A percentile compares a stretch with the other conserved stretches of the same genome.
These are phyloP conservation scores for Saimiri boliviensis DNA, from an alignment of 2,113 vertebrate genomes.

Conservation along the genomic window DNA sequence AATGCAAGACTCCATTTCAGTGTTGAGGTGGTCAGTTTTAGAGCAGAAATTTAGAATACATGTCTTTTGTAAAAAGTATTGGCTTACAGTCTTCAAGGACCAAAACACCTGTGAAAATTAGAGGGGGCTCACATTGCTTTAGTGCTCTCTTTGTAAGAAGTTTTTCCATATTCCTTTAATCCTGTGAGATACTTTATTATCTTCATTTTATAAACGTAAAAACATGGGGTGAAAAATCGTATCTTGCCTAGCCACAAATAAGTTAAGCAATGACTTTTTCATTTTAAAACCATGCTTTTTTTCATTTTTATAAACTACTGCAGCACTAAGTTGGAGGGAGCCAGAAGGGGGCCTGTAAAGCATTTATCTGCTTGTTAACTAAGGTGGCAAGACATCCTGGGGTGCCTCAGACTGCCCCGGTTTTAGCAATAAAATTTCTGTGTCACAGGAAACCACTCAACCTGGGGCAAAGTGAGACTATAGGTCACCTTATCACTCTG, in stretches of 20 bases:
- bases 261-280: not conserved
- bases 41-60: not conserved
- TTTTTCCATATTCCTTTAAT: not conserved
- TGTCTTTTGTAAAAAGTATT: not conserved
- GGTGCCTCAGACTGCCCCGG: not conserved
- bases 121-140: not conserved
- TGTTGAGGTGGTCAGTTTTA: not conserved
- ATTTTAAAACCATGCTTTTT: not conserved
- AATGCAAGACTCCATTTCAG: not conserved
- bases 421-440: not conserved
- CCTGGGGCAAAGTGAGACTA: not conserved
- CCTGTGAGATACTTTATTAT: not conserved
- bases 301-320: not conserved
- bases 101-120: not conserved
- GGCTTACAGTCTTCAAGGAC: not conserved
- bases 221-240: not conserved
- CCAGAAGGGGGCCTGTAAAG: not conserved
- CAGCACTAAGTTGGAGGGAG: too few species aligned
- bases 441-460: not conserved
- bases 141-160: not conserved
- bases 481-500: not conserved
- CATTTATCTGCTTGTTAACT: not conserved
- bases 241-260: not conserved
- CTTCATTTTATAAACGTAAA: not conserved
- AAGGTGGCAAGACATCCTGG: too few species aligned